Conservation (phyloP, 2,113 vertebrate species). For the Noturus placidus region DNA sequence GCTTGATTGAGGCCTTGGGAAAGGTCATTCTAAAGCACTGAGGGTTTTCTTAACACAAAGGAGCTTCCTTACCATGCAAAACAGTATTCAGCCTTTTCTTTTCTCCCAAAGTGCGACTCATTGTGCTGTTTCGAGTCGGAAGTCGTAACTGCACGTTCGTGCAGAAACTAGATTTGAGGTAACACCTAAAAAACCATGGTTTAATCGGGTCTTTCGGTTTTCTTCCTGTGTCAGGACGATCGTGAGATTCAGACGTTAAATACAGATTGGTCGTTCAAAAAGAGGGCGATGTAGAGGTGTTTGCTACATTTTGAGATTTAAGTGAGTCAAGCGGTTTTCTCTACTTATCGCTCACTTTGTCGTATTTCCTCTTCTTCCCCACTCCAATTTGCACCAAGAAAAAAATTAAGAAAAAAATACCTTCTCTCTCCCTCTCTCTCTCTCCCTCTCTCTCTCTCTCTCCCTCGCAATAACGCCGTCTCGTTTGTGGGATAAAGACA, state of each 20-base stretch:
- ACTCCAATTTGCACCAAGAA: not conserved
- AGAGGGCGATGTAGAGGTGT: not conserved
- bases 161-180: not conserved
- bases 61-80: constrained; percentile 23
- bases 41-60: constrained; percentile 13
- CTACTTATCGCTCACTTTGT: not conserved
- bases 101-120: constrained; percentile 7
- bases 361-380: not conserved
- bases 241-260: not conserved
- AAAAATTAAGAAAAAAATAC: not conserved
- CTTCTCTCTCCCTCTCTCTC: not conserved
- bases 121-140: not conserved
- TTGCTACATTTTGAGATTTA: not conserved
- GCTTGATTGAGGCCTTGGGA: constrained; percentile 21
- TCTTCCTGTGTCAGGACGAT: not conserved
- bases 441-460: too few relatives aligned
- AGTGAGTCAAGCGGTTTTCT: not conserved
- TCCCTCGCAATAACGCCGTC: not conserved
- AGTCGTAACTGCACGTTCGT: not conserved
- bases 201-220: not conserved
- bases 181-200: not conserved
- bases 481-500: not conserved
- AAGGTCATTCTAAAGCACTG: constrained; percentile 32
- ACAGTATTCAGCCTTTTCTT: not conserved
- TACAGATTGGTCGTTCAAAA: not conserved